Evolutionary conservation across 2,797 vertebrate genomes (phyloP), one percentile per base, ranked within the genome.

Genomic region (Peromyscus eremicus): DNA sequence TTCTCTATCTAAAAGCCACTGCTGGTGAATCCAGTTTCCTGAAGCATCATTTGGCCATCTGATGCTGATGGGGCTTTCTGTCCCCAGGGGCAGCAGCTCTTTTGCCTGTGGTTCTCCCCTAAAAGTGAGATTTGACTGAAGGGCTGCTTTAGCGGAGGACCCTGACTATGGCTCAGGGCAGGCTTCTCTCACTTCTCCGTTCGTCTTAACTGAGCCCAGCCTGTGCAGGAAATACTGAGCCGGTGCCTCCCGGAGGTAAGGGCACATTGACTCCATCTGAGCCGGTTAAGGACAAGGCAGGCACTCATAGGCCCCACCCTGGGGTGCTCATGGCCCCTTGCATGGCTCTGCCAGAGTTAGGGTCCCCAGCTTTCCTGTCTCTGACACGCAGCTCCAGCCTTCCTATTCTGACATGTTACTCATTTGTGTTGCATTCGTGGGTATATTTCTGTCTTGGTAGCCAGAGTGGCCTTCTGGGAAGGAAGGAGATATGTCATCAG

Each of bases 401-500:
- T 60, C 87, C 86, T 82, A 13, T 82, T 76, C 84, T 81, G 70
- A 91, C 94, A 71, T 37, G 43, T 27, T 73, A 91, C 52, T 94
- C 23, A 3, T 87, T 94, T 52, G 34, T 37, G 77, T 87, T 91
- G 91, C 92, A 55, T 92, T 77, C 57, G 25, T 40, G 32, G 83
- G 57, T 92, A 10, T 94, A 80, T 95, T 96, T 97, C 96, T 52
- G 60, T 95, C 96, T 96, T 91, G 32, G 83, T 76, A 92, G 80
- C 55, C 2, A 4, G 55, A 91, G 64, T 81, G 60, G 76, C 93
- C 95, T 96, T 92, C 93, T 96, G 93, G 70, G 88, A 76, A 96
- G 85, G 79, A 80, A 95, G 17, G 75, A 27, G 55, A 73, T 29
- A 25, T 83, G 62, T 86, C 92, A 49, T 93, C 77, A 94, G 49